Conservation (phyloP, 2,113 vertebrate species). For the Corvus hawaiiensis region DNA sequence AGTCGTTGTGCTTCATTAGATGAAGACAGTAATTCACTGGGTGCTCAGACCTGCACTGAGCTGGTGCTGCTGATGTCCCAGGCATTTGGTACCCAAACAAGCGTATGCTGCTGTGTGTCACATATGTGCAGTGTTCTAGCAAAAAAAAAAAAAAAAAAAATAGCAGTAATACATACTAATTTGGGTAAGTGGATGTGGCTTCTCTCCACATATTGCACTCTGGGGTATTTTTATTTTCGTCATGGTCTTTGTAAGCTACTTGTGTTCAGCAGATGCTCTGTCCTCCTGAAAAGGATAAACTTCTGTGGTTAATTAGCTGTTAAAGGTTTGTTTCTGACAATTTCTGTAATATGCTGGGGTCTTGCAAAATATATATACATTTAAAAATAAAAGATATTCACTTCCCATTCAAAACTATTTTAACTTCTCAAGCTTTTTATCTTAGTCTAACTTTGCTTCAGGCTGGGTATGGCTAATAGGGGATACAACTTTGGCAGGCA, state of each 20-base stretch:
- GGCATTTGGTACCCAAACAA: not conserved
- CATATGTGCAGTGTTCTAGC: too few species aligned
- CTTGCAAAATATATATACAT: not conserved
- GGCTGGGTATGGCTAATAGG: not conserved
- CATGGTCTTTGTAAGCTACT: not conserved
- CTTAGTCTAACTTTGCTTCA: not conserved
- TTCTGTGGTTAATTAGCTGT: not conserved
- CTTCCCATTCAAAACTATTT: not conserved
- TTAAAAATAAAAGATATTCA: not conserved
- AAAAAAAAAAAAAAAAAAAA: too few species aligned
- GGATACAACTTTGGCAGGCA: not conserved
- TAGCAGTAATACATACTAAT: not conserved
- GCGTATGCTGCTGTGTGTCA: not conserved
- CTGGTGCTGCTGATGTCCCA: not conserved
- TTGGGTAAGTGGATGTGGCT: not conserved
- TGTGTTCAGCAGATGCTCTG: not conserved
- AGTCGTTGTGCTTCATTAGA: not conserved
- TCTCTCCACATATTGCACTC: not conserved
- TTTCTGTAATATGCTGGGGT: not conserved
- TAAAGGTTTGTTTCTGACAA: not conserved
- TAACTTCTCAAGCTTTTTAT: not conserved
- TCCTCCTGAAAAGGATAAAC: not conserved
- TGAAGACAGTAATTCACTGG: not conserved
- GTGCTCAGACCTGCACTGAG: not conserved
- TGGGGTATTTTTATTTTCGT: not conserved